phyloP scores from a whole-genome alignment of 2,888 invertebrate species.

The Sinodicranocentrus sp. region DNA sequence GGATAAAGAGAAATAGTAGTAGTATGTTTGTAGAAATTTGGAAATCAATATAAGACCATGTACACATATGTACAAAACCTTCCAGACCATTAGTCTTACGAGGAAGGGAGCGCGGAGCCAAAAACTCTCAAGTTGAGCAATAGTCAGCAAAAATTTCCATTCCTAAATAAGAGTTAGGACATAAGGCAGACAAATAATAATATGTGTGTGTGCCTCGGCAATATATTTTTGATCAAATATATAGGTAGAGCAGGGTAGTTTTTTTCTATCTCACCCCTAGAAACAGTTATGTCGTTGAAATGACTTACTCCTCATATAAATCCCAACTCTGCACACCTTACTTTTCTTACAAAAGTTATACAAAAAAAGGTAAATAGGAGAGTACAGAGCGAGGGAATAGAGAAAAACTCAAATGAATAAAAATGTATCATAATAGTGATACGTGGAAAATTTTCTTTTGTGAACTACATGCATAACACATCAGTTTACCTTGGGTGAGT shows the following conservation, averaged over 20 bases:
- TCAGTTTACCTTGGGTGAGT: slow-evolving; percentile 74
- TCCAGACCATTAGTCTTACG: slow-evolving; percentile 21
- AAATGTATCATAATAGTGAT: slow-evolving; percentile 17
- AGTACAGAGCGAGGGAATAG: neutral
- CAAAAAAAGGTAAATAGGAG: neutral
- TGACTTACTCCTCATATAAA: slow-evolving; percentile 46
- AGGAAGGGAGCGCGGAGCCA: slow-evolving; percentile 6
- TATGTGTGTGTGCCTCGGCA: slow-evolving; percentile 14
- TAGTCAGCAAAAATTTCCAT: slow-evolving; percentile 46
- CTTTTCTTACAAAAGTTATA: neutral
- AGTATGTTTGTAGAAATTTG: slow-evolving; percentile 29
- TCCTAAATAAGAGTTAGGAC: slow-evolving; percentile 16
- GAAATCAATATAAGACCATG: slow-evolving; percentile 41
- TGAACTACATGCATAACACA: slow-evolving; percentile 43
- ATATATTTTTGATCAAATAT: slow-evolving; percentile 34
- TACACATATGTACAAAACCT: slow-evolving; percentile 23
- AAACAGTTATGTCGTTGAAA: slow-evolving; percentile 44
- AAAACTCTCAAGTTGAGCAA: slow-evolving; percentile 5
- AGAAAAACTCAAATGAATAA: neutral
- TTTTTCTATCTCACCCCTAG: neutral
- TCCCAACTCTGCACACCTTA: neutral
- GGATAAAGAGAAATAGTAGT: no score
- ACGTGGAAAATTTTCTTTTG: slow-evolving; percentile 25
- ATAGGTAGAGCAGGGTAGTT: neutral
- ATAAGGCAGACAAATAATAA: slow-evolving; percentile 50